phyloP scores from a whole-genome alignment of 2,797 vertebrate species.

The Babyrousa celebensis region DNA sequence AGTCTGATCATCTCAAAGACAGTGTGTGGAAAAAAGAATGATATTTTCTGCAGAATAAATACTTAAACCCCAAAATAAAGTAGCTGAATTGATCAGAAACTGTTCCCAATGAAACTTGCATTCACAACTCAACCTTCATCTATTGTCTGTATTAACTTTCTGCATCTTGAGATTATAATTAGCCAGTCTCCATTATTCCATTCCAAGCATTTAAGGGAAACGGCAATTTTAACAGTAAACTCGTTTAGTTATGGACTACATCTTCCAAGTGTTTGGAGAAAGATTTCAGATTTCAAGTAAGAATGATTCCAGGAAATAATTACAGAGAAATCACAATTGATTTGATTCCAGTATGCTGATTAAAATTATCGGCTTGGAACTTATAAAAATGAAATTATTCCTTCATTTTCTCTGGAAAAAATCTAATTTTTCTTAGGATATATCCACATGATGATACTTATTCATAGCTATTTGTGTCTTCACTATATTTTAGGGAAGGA shows the following conservation, averaged over 20 bases:
- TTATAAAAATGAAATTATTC: slow-evolving; percentile 10
- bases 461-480: background rate
- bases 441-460: background rate
- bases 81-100: slow-evolving; percentile 73
- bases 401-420: background rate
- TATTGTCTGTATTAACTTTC: slow-evolving; percentile 74
- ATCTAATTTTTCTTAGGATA: slow-evolving; percentile 6
- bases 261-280: background rate
- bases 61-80: slow-evolving; percentile 80
- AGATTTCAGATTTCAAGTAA: slow-evolving; percentile 48
- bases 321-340: background rate
- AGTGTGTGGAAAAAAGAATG: slow-evolving; percentile 74
- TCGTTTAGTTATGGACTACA: background rate
- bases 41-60: slow-evolving; percentile 77
- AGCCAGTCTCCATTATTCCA: slow-evolving; percentile 31
- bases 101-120: slow-evolving; percentile 45
- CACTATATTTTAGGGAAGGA: slow-evolving; percentile 20
- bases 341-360: background rate
- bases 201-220: slow-evolving; percentile 76
- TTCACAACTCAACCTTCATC: slow-evolving; percentile 73
- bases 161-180: slow-evolving; percentile 78
- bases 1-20: slow-evolving; percentile 62
- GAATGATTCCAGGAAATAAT: slow-evolving; percentile 20
- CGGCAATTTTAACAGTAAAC: background rate
- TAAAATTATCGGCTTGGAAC: background rate